Percentiles rank a stretch among this genome's conserved stretches.
phyloP scores from a whole-genome alignment of 2,797 vertebrate genomes.

The Hafferia zeledoni region DNA sequence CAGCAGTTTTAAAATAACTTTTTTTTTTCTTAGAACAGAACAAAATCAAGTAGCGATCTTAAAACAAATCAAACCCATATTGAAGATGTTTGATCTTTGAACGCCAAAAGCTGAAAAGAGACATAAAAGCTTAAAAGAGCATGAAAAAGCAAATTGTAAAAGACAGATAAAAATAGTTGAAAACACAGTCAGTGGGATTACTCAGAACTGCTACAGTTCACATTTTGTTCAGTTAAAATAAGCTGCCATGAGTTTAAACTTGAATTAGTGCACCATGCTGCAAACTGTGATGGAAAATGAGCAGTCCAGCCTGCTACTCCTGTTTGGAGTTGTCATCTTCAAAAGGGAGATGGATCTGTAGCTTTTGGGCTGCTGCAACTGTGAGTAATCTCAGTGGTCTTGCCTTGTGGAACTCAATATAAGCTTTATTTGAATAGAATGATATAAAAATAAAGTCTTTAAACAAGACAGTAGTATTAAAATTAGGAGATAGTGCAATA shows the following conservation, averaged over 20 bases:
- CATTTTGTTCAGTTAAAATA: conserved; percentile 2
- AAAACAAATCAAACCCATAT: background rate
- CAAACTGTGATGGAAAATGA: background rate
- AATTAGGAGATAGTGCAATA: background rate
- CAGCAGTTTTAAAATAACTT: background rate
- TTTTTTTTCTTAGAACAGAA: background rate
- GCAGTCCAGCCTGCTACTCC: background rate
- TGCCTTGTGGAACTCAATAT: background rate
- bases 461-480: background rate
- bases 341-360: background rate
- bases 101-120: background rate
- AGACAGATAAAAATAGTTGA: background rate
- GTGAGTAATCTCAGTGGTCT: background rate
- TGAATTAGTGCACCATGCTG: background rate
- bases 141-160: background rate
- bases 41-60: background rate
- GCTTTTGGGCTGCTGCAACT: background rate
- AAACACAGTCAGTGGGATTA: background rate
- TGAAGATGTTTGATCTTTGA: background rate
- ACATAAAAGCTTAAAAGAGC: background rate
- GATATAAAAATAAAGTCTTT: background rate
- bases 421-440: background rate
- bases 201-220: background rate
- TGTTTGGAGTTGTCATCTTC: background rate
- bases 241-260: background rate